Evolutionary conservation across 2,797 vertebrate genomes (phyloP).

Genomic region (Sebastes steindachneri): DNA sequence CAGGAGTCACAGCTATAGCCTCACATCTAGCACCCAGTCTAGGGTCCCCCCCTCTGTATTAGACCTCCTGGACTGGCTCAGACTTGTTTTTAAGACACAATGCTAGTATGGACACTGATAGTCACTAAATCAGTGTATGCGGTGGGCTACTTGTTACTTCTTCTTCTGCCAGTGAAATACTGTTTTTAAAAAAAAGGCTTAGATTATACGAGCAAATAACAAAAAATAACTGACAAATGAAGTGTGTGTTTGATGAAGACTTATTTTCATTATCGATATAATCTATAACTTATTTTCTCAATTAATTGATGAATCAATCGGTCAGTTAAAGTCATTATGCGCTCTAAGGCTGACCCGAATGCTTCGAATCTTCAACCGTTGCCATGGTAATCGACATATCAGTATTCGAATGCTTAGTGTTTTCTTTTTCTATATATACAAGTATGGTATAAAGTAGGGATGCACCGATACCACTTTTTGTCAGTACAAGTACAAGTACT

Average conservation of each 20-base stretch:
- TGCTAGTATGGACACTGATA: background rate
- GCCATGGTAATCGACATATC: no score
- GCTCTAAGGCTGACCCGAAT: no score
- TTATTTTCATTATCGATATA: background rate
- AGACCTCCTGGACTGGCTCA: constrained; percentile 36
- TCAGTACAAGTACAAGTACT: no score
- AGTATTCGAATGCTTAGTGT: no score
- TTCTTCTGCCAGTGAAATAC: background rate
- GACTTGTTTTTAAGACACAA: constrained; percentile 38
- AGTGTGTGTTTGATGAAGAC: background rate
- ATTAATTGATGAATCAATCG: background rate
- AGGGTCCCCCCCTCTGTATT: constrained; percentile 21
- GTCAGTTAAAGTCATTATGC: background rate
- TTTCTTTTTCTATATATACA: no score
- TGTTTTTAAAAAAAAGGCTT: background rate
- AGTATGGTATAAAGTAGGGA: no score
- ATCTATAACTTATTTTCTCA: background rate
- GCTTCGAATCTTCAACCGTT: no score
- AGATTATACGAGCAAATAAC: background rate
- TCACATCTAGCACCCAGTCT: constrained; percentile 53
- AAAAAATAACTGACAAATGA: background rate
- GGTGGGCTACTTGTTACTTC: background rate
- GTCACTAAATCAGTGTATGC: background rate
- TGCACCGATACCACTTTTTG: no score
- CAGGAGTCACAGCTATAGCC: constrained; percentile 74